These are phyloP conservation scores for Phortica okadai DNA, from an alignment of 2,888 invertebrate species.

Conservation along the genomic window DNA sequence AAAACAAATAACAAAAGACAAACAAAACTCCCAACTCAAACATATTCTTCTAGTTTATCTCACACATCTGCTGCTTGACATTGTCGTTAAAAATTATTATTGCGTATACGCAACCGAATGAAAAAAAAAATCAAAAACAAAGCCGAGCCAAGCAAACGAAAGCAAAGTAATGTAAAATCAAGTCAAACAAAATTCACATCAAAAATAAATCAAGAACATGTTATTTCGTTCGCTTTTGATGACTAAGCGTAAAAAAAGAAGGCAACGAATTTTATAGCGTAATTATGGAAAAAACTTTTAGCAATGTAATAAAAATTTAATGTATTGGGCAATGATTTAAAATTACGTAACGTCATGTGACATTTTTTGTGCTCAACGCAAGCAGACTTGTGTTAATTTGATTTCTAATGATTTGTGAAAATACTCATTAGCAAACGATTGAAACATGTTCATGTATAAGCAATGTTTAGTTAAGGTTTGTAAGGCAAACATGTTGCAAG, in stretches of 20 bases:
- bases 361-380: background rate
- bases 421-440: background rate
- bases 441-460: background rate
- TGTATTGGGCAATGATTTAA: background rate
- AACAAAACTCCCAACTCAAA: background rate
- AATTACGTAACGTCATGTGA: background rate
- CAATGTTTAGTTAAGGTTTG: background rate
- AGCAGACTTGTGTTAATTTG: background rate
- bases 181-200: background rate
- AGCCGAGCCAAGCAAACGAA: background rate
- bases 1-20: background rate
- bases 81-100: constrained; percentile 14
- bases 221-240: background rate
- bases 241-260: background rate
- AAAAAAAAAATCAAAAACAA: background rate
- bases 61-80: background rate
- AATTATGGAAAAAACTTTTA: constrained; percentile 12
- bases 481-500: background rate
- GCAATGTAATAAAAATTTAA: constrained; percentile 8
- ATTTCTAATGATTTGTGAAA: constrained; percentile 7
- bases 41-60: background rate
- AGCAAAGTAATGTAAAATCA: background rate
- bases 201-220: background rate
- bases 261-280: constrained; percentile 12
- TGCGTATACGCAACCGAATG: background rate